These are phyloP conservation scores for Hylaeus volcanicus DNA, from an alignment of 1,140 invertebrate species.

Conservation along the genomic window DNA sequence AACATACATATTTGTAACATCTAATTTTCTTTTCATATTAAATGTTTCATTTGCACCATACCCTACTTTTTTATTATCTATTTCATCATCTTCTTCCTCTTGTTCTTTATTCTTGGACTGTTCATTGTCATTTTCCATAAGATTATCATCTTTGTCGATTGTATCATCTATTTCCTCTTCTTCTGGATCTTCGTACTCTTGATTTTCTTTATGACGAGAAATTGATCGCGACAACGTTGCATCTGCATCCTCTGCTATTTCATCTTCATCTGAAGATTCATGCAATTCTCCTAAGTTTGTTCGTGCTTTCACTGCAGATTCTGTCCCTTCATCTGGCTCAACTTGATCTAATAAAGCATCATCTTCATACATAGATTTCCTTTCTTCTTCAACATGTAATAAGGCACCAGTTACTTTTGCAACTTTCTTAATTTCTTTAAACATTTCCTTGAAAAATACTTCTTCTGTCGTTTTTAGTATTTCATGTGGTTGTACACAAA, in stretches of 20 bases:
- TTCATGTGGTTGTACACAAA: slow-evolving; percentile 84
- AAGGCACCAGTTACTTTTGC: slow-evolving; percentile 76
- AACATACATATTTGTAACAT: slow-evolving; percentile 74
- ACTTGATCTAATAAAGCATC: slow-evolving; percentile 76
- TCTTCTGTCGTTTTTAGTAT: slow-evolving; percentile 86
- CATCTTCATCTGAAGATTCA: slow-evolving; percentile 84
- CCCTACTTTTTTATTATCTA: slow-evolving; percentile 65
- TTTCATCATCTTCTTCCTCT: slow-evolving; percentile 76
- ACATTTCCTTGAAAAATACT: slow-evolving; percentile 84
- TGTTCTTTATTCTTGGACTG: slow-evolving; percentile 70
- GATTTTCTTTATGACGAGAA: slow-evolving; percentile 83
- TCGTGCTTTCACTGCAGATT: slow-evolving; percentile 24
- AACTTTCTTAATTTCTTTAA: slow-evolving; percentile 81
- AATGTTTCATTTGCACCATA: slow-evolving; percentile 68
- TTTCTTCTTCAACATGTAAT: slow-evolving; percentile 74
- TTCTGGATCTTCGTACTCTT: slow-evolving; percentile 90
- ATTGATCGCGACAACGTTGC: slow-evolving; percentile 82
- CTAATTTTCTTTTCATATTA: slow-evolving; percentile 65
- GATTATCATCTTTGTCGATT: slow-evolving; percentile 80
- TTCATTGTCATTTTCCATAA: slow-evolving; percentile 60
- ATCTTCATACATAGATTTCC: slow-evolving; percentile 73
- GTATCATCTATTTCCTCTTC: slow-evolving; percentile 77
- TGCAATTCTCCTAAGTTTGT: slow-evolving; percentile 80
- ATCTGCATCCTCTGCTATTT: slow-evolving; percentile 81
- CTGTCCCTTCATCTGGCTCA: slow-evolving; percentile 67